These are phyloP conservation scores for Oxytorus armatus DNA, from an alignment of 2,888 invertebrate species.

Conservation along the genomic window DNA sequence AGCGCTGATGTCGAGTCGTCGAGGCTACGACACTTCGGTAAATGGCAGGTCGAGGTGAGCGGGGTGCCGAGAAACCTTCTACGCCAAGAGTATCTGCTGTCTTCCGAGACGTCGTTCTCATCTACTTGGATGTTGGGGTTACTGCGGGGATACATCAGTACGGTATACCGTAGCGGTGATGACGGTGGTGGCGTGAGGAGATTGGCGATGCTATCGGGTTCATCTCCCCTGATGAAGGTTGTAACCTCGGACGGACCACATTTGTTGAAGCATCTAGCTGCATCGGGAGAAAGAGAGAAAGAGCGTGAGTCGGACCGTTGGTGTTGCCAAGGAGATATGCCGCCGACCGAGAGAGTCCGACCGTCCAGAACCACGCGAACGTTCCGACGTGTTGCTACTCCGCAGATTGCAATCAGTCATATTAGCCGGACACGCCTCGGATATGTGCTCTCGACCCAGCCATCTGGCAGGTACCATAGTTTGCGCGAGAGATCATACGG, in stretches of 20 bases:
- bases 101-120: slow-evolving; percentile 34
- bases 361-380: slow-evolving; percentile 32
- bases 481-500: slow-evolving; percentile 14
- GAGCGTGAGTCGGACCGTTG: slow-evolving; percentile 35
- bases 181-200: slow-evolving; percentile 78
- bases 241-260: slow-evolving; percentile 79
- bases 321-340: slow-evolving; percentile 51
- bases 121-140: slow-evolving; percentile 22
- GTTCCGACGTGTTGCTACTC: slow-evolving; percentile 64
- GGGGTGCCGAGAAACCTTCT: no score
- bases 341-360: slow-evolving; percentile 28
- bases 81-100: slow-evolving; percentile 14
- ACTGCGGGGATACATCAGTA: slow-evolving; percentile 19
- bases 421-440: slow-evolving; percentile 79
- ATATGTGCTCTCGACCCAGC: slow-evolving; percentile 65
- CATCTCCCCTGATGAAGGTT: slow-evolving; percentile 81
- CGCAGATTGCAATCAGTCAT: slow-evolving; percentile 79
- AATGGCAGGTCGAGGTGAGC: slow-evolving; percentile 37
- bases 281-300: slow-evolving; percentile 19
- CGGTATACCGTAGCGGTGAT: slow-evolving; percentile 68
- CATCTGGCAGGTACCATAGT: slow-evolving; percentile 71
- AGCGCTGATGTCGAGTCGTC: slow-evolving; percentile 3
- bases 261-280: slow-evolving; percentile 78
- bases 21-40: slow-evolving; percentile 52
- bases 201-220: slow-evolving; percentile 80